Evolutionary conservation across 2,888 invertebrate genomes (phyloP).

Genomic region (Sinohyriopsis cumingii): DNA sequence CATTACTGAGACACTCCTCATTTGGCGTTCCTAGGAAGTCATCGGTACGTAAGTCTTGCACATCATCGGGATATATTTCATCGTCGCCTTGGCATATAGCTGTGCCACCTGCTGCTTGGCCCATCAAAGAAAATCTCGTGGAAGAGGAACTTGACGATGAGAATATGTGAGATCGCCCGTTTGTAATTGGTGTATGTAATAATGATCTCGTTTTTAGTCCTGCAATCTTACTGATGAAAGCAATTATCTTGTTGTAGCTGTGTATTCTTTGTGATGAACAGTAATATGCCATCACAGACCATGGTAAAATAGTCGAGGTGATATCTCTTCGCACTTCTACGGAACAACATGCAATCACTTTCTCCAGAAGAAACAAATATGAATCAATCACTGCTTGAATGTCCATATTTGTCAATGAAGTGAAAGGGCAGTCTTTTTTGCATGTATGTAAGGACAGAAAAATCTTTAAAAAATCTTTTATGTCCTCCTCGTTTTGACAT

Average conservation of each 20-base stretch:
- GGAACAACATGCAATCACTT: conserved; percentile 41
- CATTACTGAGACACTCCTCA: too few relatives aligned
- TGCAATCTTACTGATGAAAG: conserved; percentile 43
- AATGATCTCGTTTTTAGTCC: conserved; percentile 28
- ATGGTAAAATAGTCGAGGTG: conserved; percentile 43
- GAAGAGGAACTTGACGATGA: too few relatives aligned
- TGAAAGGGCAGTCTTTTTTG: conserved; percentile 29
- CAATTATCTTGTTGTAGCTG: conserved; percentile 48
- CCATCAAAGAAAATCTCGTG: too few relatives aligned
- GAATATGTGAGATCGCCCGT: too few relatives aligned
- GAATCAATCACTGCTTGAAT: conserved; percentile 33
- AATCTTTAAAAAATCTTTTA: conserved; percentile 35
- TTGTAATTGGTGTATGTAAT: too few relatives aligned
- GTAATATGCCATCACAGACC: conserved; percentile 46
- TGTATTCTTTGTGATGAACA: conserved; percentile 44
- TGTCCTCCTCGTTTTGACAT: conserved; percentile 47
- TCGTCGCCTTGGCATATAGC: too few relatives aligned
- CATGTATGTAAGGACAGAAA: conserved; percentile 42
- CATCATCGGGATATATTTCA: too few relatives aligned
- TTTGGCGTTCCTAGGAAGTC: too few relatives aligned
- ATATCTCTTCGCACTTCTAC: conserved; percentile 35
- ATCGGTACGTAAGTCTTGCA: too few relatives aligned
- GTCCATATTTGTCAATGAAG: conserved; percentile 40
- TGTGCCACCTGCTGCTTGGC: too few relatives aligned
- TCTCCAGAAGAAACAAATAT: conserved; percentile 40